Base-by-base conservation (phyloP, 1,140 invertebrate species). In the Dreissena rostriformis region DNA sequence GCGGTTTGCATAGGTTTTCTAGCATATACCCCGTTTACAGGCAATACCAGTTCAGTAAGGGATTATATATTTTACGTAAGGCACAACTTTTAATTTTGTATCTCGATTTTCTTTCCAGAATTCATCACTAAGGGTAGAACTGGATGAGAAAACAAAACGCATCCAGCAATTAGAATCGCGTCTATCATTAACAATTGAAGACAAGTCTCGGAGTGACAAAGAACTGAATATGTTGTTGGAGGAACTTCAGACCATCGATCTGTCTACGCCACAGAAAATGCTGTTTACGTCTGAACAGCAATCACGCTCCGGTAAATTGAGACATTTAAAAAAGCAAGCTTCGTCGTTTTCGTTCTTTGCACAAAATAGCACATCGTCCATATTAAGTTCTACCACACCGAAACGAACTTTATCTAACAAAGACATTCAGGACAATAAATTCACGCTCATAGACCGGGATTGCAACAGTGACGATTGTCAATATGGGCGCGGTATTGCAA, bases 271-370 rank as follows among this genome's bases (percentile, higher is more conserved):
- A 22, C n/a, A 68, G 0, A 81, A 63, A 61, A 22, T 65, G 12
- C 29, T 72, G 0, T 28, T 29, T 2, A 65, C 5, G 19, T 28
- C 68, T 7, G 79, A 81, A 28, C 65, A 73, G 66, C 28, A 53
- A 14, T 28, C 79, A 12, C 12, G 15, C 49, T 39, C 68, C 63
- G 39, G n/a, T 19, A 72, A 72, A 61, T 15, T 39, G 17, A 72
- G 65, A 73, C 29, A 55, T 17, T 24, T 81, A 14, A 81, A 81
- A 61, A 81, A 81, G 65, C 79, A 81, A n/a, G 12, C 52, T 19
- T 81, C 79, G n/a, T 68, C 70, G 39, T 81, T 81, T 61, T 81
- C 79, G 19, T 81, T 81, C 71, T 81, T 81, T 39, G 24, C 65
- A 10, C 55, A 63, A 11, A 26, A 51, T 22, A 8, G 12, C 17